Percentiles rank a stretch among this genome's conserved stretches.
These are phyloP conservation scores for Seriola dumerili DNA, from an alignment of 2,113 vertebrate species.

Conservation along the genomic window DNA sequence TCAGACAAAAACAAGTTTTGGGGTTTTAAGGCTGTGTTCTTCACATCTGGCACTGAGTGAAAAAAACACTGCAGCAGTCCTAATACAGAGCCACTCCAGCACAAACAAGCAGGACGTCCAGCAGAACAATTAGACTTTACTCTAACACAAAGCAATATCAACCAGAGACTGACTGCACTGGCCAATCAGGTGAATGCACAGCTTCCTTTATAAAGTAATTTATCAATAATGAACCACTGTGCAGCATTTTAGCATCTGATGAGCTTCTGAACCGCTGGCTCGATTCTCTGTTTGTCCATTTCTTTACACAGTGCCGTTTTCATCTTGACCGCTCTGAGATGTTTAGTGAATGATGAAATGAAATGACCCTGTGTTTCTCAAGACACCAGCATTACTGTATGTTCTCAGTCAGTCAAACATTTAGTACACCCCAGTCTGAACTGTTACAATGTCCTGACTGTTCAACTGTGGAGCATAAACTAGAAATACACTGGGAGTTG, in stretches of 20 bases:
- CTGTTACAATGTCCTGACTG: neutral
- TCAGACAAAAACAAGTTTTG: no score
- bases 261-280: neutral
- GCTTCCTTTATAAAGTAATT: neutral
- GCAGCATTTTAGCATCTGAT: neutral
- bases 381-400: no score
- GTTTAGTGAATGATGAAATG: neutral
- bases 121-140: no score
- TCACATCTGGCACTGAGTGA: no score
- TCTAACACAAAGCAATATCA: neutral
- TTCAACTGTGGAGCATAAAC: neutral
- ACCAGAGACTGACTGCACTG: neutral
- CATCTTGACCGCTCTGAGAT: neutral
- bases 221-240: neutral
- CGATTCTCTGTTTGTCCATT: neutral
- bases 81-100: no score
- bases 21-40: no score
- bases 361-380: no score
- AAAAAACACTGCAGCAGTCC: neutral
- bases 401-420: neutral
- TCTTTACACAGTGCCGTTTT: neutral
- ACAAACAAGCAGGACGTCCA: no score
- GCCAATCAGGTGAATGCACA: neutral
- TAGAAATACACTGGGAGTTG: neutral
- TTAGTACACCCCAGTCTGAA: neutral